Conservation (phyloP, 1,140 invertebrate genomes). For the Magallana ariakensis region DNA sequence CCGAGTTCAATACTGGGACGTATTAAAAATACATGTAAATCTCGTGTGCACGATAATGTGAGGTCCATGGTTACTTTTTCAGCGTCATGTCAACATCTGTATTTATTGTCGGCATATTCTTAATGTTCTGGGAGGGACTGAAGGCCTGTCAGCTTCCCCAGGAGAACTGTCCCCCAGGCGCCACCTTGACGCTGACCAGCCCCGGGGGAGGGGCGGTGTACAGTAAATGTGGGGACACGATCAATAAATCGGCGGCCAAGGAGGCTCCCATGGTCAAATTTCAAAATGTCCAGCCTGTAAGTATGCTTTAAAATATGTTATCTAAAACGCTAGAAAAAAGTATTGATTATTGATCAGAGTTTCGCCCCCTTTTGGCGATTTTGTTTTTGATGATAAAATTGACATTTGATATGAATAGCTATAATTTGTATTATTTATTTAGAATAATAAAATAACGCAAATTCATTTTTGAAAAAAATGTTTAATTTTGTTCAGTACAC, state of each 20-base stretch:
- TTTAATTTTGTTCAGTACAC: too few species aligned
- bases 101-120: neutral
- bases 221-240: neutral
- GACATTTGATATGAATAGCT: too few species aligned
- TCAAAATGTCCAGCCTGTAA: neutral
- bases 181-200: neutral
- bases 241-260: neutral
- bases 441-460: too few species aligned
- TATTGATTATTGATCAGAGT: too few species aligned
- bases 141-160: neutral
- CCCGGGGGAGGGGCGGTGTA: slow-evolving; percentile 11
- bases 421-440: too few species aligned
- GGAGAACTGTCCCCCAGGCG: neutral
- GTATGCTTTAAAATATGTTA: neutral
- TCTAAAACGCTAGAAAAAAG: too few species aligned
- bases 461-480: too few species aligned
- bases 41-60: neutral
- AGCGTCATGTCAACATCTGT: slow-evolving; percentile 3
- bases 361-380: too few species aligned
- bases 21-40: too few species aligned
- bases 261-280: neutral
- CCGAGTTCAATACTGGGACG: too few species aligned
- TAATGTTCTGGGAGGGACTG: slow-evolving; percentile 9
- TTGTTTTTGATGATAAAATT: too few species aligned
- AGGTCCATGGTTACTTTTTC: neutral